These are phyloP conservation scores for Rhagonycha lutea DNA, from an alignment of 2,888 invertebrate species.

Conservation along the genomic window DNA sequence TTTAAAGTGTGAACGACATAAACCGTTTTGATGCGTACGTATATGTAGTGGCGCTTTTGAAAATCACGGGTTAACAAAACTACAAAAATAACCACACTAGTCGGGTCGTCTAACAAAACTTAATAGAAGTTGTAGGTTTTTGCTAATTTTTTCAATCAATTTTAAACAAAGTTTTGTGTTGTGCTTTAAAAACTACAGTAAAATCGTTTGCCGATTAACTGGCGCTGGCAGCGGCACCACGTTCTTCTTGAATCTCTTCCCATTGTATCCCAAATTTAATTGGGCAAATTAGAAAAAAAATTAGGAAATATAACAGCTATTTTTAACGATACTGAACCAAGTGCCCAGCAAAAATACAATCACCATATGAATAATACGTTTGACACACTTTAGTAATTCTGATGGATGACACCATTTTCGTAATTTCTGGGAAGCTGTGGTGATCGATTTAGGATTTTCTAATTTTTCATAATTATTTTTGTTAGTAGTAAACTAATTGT, in stretches of 20 bases:
- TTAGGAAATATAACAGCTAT: not conserved
- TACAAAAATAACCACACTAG: constrained; percentile 24
- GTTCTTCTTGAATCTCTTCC: not conserved
- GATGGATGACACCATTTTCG: not conserved
- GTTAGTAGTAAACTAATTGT: not conserved
- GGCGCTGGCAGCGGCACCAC: not conserved
- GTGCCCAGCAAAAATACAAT: not conserved
- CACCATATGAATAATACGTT: not conserved
- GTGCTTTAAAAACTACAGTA: not conserved
- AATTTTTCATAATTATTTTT: constrained; percentile 1
- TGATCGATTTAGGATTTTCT: not conserved
- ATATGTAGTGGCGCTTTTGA: constrained; percentile 26
- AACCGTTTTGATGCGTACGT: constrained; percentile 28
- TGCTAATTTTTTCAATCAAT: not conserved
- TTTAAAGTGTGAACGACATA: constrained; percentile 29
- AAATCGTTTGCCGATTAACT: not conserved
- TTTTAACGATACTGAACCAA: not conserved
- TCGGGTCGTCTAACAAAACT: constrained; percentile 13
- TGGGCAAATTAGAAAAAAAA: not conserved
- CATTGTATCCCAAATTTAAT: not conserved
- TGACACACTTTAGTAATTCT: not conserved
- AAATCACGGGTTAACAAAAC: constrained; percentile 18
- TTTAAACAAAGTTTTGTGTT: not conserved
- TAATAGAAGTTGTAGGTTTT: not conserved
- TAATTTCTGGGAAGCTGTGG: not conserved